phyloP scores from a whole-genome alignment of 2,888 invertebrate genomes.

The Acleris laterana region DNA sequence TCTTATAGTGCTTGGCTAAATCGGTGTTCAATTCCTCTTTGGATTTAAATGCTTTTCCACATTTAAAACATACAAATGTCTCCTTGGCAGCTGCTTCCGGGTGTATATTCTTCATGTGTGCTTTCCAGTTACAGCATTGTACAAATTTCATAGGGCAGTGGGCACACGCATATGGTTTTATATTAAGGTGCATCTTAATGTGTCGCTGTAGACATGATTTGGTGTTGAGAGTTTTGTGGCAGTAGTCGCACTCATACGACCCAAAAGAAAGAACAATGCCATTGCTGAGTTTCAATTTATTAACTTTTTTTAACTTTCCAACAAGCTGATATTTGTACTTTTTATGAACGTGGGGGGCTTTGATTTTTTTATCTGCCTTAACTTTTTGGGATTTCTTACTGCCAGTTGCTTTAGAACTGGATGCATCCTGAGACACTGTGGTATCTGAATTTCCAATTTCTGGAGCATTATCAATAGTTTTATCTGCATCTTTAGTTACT shows the following conservation, averaged over 20 bases:
- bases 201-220: constrained; percentile 88
- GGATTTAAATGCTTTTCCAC: constrained; percentile 89
- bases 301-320: constrained; percentile 9
- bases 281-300: constrained; percentile 45
- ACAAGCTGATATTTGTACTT: constrained; percentile 18
- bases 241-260: constrained; percentile 82
- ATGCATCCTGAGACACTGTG: background rate
- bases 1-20: constrained; percentile 87
- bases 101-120: constrained; percentile 86
- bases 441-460: background rate
- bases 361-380: constrained; percentile 36
- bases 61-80: constrained; percentile 88
- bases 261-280: constrained; percentile 51
- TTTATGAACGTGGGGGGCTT: constrained; percentile 22
- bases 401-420: background rate
- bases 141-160: constrained; percentile 87
- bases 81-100: constrained; percentile 62
- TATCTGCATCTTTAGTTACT: constrained; percentile 14
- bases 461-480: constrained; percentile 11
- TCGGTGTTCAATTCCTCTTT: constrained; percentile 91
- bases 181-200: constrained; percentile 86
- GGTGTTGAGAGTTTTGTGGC: constrained; percentile 86
- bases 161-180: constrained; percentile 86
- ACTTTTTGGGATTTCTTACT: constrained; percentile 29
- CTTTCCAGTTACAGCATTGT: constrained; percentile 86